Conservation (phyloP, 2,888 invertebrate genomes). For the Tyria jacobaeae region DNA sequence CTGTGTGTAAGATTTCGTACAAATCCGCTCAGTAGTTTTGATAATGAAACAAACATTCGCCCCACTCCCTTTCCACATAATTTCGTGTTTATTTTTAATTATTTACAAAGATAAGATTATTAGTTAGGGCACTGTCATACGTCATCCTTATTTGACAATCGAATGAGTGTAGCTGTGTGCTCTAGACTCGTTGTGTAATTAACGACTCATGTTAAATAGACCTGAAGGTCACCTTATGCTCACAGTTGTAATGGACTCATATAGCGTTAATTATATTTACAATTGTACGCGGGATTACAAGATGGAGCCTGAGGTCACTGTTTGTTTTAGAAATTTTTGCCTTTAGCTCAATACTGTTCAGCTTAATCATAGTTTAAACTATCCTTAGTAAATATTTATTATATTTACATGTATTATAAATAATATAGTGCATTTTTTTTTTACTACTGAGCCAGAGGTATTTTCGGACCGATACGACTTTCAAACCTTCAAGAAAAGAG, state of each 20-base stretch:
- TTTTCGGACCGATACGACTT: no score
- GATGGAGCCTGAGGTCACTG: conserved; percentile 40
- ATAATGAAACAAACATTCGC: no score
- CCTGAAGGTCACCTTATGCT: conserved; percentile 51
- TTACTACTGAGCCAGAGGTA: no score
- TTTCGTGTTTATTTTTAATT: no score
- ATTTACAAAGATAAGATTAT: no score
- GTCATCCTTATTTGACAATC: conserved; percentile 28
- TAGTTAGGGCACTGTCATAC: no score
- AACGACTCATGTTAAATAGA: conserved; percentile 44
- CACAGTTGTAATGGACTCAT: conserved; percentile 45
- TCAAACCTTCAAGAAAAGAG: no score
- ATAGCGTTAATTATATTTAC: conserved; percentile 51
- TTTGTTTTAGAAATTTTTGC: conserved; percentile 19
- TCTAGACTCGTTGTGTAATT: conserved; percentile 46
- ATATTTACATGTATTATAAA: neutral
- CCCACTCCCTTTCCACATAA: no score
- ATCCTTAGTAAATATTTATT: neutral
- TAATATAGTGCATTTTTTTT: no score
- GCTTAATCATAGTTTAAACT: neutral
- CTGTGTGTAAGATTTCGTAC: no score
- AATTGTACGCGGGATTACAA: conserved; percentile 45
- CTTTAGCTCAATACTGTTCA: neutral
- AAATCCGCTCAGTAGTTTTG: no score
- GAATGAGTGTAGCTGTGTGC: conserved; percentile 27